These are phyloP conservation scores for Eugnorisma glareosa DNA, from an alignment of 2,888 invertebrate species.

Conservation along the genomic window DNA sequence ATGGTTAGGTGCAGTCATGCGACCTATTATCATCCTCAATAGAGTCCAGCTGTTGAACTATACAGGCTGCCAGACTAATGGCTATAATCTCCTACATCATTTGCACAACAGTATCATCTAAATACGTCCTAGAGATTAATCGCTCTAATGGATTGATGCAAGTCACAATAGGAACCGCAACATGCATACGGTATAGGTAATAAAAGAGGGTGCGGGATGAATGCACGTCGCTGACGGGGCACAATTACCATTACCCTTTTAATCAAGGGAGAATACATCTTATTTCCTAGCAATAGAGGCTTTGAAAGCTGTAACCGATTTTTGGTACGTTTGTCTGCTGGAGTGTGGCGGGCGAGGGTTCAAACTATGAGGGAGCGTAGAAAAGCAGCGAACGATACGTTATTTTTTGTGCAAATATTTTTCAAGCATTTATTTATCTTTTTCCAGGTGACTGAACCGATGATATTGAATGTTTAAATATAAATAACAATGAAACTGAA, in stretches of 20 bases:
- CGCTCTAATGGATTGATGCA: constrained; percentile 86
- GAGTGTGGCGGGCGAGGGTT: constrained; percentile 85
- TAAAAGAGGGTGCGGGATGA: constrained; percentile 88
- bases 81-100: constrained; percentile 63
- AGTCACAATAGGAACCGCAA: constrained; percentile 86
- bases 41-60: constrained; percentile 29
- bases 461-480: constrained; percentile 41
- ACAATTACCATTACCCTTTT: constrained; percentile 63
- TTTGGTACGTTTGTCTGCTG: constrained; percentile 80
- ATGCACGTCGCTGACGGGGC: constrained; percentile 81
- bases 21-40: not conserved
- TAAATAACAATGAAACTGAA: not conserved
- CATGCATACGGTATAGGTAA: constrained; percentile 87
- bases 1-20: not conserved
- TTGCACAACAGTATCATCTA: constrained; percentile 78
- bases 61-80: constrained; percentile 19
- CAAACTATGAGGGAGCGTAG: constrained; percentile 82
- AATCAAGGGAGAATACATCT: constrained; percentile 71
- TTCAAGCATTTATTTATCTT: constrained; percentile 79
- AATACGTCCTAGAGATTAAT: constrained; percentile 83
- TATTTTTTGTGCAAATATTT: constrained; percentile 80
- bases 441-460: constrained; percentile 75
- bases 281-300: constrained; percentile 73
- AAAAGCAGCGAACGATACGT: constrained; percentile 78
- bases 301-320: constrained; percentile 60